phyloP scores from a whole-genome alignment of 2,113 vertebrate species.

The Odobenus rosmarus region DNA sequence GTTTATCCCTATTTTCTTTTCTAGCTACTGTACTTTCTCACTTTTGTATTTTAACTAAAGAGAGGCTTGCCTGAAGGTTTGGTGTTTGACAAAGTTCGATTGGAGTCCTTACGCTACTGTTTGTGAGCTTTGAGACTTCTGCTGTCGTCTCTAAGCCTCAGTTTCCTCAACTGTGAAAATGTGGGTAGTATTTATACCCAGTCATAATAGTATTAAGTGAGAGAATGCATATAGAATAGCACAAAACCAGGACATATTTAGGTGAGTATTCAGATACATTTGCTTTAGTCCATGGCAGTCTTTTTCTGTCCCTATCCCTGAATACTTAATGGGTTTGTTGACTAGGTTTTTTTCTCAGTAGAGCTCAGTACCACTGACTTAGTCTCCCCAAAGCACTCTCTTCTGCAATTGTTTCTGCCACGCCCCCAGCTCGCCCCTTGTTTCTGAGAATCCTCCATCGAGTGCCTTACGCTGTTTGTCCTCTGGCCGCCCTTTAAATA shows the following conservation, averaged over 20 bases:
- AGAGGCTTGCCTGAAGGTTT: neutral
- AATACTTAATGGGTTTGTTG: neutral
- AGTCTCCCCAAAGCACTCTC: neutral
- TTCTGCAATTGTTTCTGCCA: neutral
- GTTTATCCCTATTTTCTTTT: neutral
- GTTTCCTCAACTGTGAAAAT: neutral
- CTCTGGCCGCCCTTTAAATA: neutral
- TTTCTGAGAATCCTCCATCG: neutral
- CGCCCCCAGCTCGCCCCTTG: neutral
- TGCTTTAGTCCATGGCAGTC: neutral
- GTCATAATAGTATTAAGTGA: neutral
- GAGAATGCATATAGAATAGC: neutral
- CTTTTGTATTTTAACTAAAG: neutral
- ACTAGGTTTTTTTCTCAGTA: neutral
- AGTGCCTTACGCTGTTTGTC: neutral
- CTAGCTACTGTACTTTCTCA: neutral
- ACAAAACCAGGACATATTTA: neutral
- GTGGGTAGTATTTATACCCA: neutral
- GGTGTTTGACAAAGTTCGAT: neutral
- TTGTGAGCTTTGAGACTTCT: neutral
- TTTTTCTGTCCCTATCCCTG: neutral
- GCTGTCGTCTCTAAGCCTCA: neutral
- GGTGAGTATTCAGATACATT: neutral
- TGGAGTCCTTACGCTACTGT: neutral
- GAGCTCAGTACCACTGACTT: neutral